phyloP scores from a whole-genome alignment of 1,140 invertebrate genomes.

The Temnothorax longispinosus region DNA sequence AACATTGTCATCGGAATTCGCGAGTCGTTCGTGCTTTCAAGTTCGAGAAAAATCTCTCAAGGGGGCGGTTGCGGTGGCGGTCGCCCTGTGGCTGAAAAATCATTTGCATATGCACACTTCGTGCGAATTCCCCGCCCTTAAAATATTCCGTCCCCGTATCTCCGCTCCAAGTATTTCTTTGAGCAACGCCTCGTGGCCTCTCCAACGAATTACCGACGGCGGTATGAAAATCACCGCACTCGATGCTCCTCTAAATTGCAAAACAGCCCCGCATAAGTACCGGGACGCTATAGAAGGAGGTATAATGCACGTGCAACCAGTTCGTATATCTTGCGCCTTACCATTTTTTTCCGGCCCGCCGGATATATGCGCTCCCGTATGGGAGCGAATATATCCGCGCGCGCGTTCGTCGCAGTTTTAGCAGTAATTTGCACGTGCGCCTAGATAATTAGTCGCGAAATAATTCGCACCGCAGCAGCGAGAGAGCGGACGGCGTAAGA shows the following conservation, averaged over 20 bases:
- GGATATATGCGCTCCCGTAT: neutral
- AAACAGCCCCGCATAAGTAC: slow-evolving; percentile 53
- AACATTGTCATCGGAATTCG: neutral
- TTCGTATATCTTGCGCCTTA: slow-evolving; percentile 22
- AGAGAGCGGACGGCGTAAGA: neutral
- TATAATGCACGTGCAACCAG: neutral
- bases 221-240: slow-evolving; percentile 59
- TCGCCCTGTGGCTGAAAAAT: slow-evolving; percentile 21
- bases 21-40: neutral
- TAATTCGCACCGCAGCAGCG: neutral
- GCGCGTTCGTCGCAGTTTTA: slow-evolving; percentile 21
- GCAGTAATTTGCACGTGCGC: slow-evolving; percentile 51
- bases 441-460: slow-evolving; percentile 52
- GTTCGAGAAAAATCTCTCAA: slow-evolving; percentile 1
- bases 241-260: slow-evolving; percentile 60
- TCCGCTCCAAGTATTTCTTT: slow-evolving; percentile 51
- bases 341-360: slow-evolving; percentile 12
- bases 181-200: slow-evolving; percentile 28
- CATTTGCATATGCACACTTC: slow-evolving; percentile 52
- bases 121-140: slow-evolving; percentile 11
- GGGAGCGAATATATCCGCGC: neutral
- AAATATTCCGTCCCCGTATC: slow-evolving; percentile 49
- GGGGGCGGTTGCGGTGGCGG: neutral
- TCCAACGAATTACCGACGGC: slow-evolving; percentile 52
- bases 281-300: neutral